Evolutionary conservation across 2,797 vertebrate species (phyloP).

Genomic region (Balearica regulorum): DNA sequence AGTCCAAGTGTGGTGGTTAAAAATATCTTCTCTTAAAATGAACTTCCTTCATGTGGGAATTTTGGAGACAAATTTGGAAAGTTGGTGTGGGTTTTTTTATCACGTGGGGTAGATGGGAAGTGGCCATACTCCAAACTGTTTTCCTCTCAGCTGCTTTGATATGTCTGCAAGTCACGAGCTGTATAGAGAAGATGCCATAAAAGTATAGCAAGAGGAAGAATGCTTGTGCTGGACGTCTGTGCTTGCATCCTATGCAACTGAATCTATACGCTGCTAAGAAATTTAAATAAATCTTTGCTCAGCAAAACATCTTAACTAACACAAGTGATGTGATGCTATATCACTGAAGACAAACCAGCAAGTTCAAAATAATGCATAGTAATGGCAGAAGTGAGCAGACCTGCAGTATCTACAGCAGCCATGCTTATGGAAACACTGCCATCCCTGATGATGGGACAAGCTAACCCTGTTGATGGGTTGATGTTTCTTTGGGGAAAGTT

Average conservation of each 20-base stretch:
- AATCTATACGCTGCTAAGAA: not conserved
- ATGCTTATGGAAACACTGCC: not conserved
- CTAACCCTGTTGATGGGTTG: not conserved
- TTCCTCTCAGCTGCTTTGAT: not conserved
- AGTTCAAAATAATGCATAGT: not conserved
- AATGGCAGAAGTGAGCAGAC: not conserved
- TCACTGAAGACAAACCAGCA: not conserved
- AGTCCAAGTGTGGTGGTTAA: not conserved
- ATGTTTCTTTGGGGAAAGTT: not conserved
- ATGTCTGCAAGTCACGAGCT: not conserved
- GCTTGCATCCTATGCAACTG: not conserved
- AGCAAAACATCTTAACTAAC: not conserved
- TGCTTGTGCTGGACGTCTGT: not conserved
- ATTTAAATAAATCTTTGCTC: not conserved
- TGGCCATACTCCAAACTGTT: not conserved
- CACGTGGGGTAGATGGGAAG: not conserved
- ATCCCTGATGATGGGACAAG: not conserved
- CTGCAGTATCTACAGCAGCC: rapidly evolving
- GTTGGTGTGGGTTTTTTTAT: not conserved
- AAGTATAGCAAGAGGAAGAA: not conserved
- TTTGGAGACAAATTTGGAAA: not conserved
- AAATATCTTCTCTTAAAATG: not conserved
- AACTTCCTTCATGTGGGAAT: not conserved
- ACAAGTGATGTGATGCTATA: not conserved
- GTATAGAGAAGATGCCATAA: not conserved